A percentile compares a stretch with the other conserved stretches of the same genome.
phyloP scores from a whole-genome alignment of 2,797 vertebrate genomes.

The Eremophila alpestris region DNA sequence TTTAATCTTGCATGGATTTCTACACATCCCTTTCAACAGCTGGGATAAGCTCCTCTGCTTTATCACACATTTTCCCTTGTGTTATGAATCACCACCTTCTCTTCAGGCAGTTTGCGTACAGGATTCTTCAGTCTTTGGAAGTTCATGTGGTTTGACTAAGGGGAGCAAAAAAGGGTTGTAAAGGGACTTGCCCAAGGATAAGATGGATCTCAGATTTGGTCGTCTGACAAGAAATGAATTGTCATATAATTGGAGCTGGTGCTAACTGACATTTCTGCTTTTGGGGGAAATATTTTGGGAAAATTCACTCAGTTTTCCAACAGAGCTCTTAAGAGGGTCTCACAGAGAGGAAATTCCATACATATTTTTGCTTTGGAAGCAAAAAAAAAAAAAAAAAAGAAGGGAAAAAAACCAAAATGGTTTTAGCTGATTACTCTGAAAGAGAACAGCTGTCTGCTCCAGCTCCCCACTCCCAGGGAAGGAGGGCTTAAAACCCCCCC shows the following conservation, averaged over 20 bases:
- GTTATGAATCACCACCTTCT: constrained; percentile 54
- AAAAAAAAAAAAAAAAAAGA: neutral
- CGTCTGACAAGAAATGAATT: constrained; percentile 15
- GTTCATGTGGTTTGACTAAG: neutral
- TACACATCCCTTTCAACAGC: constrained; percentile 63
- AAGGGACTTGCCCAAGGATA: constrained; percentile 3
- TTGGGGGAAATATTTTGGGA: constrained; percentile 18
- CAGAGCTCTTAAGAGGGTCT: constrained; percentile 21
- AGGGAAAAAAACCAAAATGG: neutral
- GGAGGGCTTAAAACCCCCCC: neutral
- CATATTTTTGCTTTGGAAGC: neutral
- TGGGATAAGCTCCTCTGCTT: constrained; percentile 62
- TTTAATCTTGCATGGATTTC: constrained; percentile 33
- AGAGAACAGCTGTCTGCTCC: constrained; percentile 30
- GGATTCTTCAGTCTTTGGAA: constrained; percentile 48
- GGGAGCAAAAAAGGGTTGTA: neutral
- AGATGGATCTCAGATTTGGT: neutral
- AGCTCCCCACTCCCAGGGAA: neutral
- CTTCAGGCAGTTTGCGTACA: neutral
- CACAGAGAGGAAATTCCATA: constrained; percentile 51
- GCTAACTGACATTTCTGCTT: constrained; percentile 29
- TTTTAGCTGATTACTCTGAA: constrained; percentile 36
- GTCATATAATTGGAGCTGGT: neutral
- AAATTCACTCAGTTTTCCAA: constrained; percentile 25
- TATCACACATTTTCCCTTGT: constrained; percentile 51